Evolutionary conservation across 2,797 vertebrate genomes (phyloP), one percentile per base, ranked within the genome.

Genomic region (Denticeps clupeoides): DNA sequence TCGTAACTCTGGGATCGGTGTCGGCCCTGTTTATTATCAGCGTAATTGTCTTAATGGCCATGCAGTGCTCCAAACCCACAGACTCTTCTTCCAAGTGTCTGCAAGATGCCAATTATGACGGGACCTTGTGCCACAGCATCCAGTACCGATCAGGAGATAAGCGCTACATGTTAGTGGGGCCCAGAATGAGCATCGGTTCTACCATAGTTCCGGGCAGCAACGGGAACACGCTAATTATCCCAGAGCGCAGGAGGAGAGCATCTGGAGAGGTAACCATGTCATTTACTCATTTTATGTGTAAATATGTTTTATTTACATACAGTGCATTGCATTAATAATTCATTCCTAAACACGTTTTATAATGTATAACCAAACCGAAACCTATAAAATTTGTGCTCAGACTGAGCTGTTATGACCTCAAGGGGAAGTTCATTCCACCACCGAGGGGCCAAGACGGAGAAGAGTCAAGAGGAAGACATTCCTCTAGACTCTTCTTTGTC

Each of bases 141-240:
- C 74, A 77, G 62, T 75, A 77, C 64, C 70, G 72, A 69, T 69
- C 73, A 33, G 75, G 69, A 53, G 69, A 74, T 33, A 78, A 71
- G 37, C 67, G 65, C 0, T 78, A 73, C 63, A 70, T 71, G 67
- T 52, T 68, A 54, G 69, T 71, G 49, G 64, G 69, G 49, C 69
- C 71, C 50, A 72, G 70, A 49, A 70, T 64, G 65, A 74, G 70
- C 59, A 55, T 63, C 15, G 66, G 68, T 11, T 73, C 70, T 45
- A 59, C 59, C 45, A 44, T 70, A 37, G 62, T 44, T 1, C 53
- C 65, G 1, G 65, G 70, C 13, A 70, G 70, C 16, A 57, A 67
- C 33, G 47, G 58, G 0, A 69, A 65, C 27, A 65, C 70, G 26
- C 46, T 72, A 2, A 47, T 68, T 1, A 23, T 68, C 1, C 44